Evolutionary conservation across 2,888 invertebrate genomes (phyloP).

Genomic region (Mythimna albipuncta): DNA sequence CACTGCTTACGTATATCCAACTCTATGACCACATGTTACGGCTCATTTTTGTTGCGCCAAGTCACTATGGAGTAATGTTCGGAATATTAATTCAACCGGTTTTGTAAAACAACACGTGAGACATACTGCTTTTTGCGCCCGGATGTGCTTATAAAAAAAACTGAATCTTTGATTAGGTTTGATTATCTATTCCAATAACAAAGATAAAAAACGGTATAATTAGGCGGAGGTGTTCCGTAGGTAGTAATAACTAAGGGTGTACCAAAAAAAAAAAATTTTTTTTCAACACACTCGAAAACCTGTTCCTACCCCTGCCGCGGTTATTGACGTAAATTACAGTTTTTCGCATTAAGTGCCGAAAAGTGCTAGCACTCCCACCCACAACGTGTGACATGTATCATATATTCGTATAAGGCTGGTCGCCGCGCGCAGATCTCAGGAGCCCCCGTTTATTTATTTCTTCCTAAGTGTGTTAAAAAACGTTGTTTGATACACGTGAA

Average conservation of each 20-base stretch:
- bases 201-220: neutral
- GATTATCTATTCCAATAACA: neutral
- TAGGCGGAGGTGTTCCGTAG: neutral
- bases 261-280: neutral
- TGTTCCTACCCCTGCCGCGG: too few species aligned
- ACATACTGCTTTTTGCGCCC: conserved; percentile 32
- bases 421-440: too few species aligned
- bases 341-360: too few species aligned
- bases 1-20: neutral
- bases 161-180: conserved; percentile 27
- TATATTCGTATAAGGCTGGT: too few species aligned
- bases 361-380: too few species aligned
- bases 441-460: too few species aligned
- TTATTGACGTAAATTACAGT: too few species aligned
- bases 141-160: conserved; percentile 35
- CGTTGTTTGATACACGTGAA: too few species aligned
- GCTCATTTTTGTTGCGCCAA: conserved; percentile 6
- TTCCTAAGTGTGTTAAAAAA: too few species aligned
- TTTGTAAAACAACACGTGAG: conserved; percentile 44
- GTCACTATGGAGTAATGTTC: conserved; percentile 25
- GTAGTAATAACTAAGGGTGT: neutral
- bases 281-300: too few species aligned
- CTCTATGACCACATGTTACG: conserved; percentile 1
- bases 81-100: conserved; percentile 59
- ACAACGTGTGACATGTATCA: too few species aligned